phyloP scores from a whole-genome alignment of 2,113 vertebrate species.

The Tylochromis polylepis region DNA sequence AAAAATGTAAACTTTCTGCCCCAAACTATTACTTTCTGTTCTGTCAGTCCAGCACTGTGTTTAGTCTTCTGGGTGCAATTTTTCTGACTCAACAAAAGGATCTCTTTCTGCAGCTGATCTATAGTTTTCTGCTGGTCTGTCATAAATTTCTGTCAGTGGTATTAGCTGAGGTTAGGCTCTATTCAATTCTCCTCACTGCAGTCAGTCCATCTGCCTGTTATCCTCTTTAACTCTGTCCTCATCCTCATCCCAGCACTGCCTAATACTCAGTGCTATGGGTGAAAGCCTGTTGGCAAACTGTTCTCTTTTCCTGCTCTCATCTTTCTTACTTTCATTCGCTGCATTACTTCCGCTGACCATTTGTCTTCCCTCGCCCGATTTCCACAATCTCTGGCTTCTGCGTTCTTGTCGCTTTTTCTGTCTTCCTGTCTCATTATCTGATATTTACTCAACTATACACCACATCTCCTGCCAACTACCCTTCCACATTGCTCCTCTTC shows the following conservation, averaged over 20 bases:
- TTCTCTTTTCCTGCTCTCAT: conserved; percentile 18
- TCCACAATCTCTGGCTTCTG: not conserved
- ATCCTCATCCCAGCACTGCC: conserved; percentile 43
- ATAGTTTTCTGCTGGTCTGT: conserved; percentile 63
- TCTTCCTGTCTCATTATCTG: conserved; percentile 37
- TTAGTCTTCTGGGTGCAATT: conserved; percentile 42
- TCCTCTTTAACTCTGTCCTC: conserved; percentile 60
- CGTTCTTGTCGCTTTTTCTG: not conserved
- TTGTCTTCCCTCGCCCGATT: conserved; percentile 20
- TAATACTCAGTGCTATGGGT: conserved; percentile 44
- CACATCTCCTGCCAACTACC: not conserved
- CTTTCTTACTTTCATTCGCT: not conserved
- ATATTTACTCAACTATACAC: conserved; percentile 31
- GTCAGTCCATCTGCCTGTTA: conserved; percentile 67
- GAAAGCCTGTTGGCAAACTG: conserved; percentile 47
- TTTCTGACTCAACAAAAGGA: conserved; percentile 50
- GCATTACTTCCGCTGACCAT: conserved; percentile 12
- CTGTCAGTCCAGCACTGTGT: not conserved
- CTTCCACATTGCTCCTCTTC: not conserved
- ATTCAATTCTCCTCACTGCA: conserved; percentile 65
- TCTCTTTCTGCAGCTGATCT: conserved; percentile 42
- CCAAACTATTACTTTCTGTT: conserved; percentile 8
- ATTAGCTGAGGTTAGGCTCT: conserved; percentile 61
- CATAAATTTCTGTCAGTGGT: conserved; percentile 57
- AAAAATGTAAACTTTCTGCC: not conserved